Evolutionary conservation across 2,113 vertebrate species (phyloP).

Genomic region (Prietella phreatophila): DNA sequence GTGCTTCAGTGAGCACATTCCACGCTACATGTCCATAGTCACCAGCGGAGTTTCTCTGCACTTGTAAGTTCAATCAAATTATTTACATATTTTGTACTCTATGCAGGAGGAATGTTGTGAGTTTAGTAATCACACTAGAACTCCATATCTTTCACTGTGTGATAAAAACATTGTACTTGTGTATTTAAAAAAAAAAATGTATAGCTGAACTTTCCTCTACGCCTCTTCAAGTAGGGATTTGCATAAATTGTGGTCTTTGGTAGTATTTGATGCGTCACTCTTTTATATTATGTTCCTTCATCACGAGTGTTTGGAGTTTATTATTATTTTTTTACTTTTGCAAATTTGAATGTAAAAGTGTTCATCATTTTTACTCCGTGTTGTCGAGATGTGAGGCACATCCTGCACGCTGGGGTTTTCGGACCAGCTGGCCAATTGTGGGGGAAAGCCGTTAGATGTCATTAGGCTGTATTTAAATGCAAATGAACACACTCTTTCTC

Average conservation of each 20-base stretch:
- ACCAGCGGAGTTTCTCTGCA: constrained; percentile 80
- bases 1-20: constrained; percentile 63
- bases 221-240: constrained; percentile 50
- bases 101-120: background rate
- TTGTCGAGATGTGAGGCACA: constrained; percentile 20
- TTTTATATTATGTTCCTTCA: background rate
- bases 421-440: constrained; percentile 37
- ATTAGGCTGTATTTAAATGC: constrained; percentile 63
- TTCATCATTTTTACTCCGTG: background rate
- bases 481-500: constrained; percentile 54
- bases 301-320: constrained; percentile 7
- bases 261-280: constrained; percentile 8
- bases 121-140: background rate
- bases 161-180: background rate
- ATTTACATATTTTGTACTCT: constrained; percentile 4
- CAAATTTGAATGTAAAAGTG: background rate
- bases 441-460: constrained; percentile 51
- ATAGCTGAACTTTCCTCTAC: background rate
- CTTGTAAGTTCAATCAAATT: constrained; percentile 75
- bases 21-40: constrained; percentile 77
- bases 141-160: background rate
- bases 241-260: constrained; percentile 55
- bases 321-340: constrained; percentile 9
- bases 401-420: constrained; percentile 30
- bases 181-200: background rate